phyloP scores from a whole-genome alignment of 2,888 invertebrate species.

The Cepaea hortensis region DNA sequence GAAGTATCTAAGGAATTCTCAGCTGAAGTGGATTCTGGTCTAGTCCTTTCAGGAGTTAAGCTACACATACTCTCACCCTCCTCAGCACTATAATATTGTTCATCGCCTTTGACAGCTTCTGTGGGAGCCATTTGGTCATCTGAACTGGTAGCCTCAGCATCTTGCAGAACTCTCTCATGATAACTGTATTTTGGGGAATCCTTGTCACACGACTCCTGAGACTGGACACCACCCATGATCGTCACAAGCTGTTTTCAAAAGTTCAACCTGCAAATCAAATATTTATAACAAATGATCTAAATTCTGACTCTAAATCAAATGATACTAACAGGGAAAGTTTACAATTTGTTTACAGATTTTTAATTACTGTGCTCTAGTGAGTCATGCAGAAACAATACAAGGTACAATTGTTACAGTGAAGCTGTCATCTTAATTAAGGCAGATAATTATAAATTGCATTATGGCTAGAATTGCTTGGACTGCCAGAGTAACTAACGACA shows the following conservation, averaged over 20 bases:
- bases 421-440: too few relatives aligned
- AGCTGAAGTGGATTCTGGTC: conserved; percentile 45
- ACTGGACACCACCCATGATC: conserved; percentile 38
- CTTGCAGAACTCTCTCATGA: conserved; percentile 38
- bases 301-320: too few relatives aligned
- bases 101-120: conserved; percentile 12
- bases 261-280: background rate
- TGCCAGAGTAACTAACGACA: too few relatives aligned
- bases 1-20: conserved; percentile 34
- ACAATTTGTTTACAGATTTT: too few relatives aligned
- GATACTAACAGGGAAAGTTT: too few relatives aligned
- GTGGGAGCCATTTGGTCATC: background rate
- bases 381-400: too few relatives aligned
- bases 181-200: conserved; percentile 27
- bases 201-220: conserved; percentile 18
- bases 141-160: conserved; percentile 10
- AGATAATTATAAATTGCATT: too few relatives aligned
- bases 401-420: too few relatives aligned
- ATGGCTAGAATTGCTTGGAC: too few relatives aligned
- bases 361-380: too few relatives aligned
- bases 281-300: too few relatives aligned
- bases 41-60: conserved; percentile 42
- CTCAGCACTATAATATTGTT: conserved; percentile 34
- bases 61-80: conserved; percentile 37
- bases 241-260: background rate